Percentiles rank a stretch among this genome's conserved stretches.
Evolutionary conservation across 2,888 invertebrate species (phyloP).

Genomic region (Nemotelus pantherinus): DNA sequence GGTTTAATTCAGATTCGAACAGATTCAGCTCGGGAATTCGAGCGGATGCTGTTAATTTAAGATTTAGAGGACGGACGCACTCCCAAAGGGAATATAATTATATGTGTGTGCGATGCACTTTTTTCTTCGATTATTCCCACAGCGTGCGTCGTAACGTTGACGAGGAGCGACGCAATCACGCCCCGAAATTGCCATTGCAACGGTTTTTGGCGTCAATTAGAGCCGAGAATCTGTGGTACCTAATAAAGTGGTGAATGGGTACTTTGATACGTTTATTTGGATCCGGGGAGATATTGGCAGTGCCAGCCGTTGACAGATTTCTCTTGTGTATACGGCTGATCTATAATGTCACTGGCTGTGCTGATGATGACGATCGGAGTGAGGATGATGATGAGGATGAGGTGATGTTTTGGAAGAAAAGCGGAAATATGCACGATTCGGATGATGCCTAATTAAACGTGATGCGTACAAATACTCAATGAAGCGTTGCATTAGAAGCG

Average conservation of each 20-base stretch:
- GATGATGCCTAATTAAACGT: constrained; percentile 35
- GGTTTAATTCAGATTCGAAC: constrained; percentile 19
- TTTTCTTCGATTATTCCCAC: constrained; percentile 2
- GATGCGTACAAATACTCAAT: constrained; percentile 24
- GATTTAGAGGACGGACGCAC: constrained; percentile 18
- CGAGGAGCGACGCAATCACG: constrained; percentile 28
- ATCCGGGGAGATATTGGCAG: constrained; percentile 28
- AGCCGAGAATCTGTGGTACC: constrained; percentile 10
- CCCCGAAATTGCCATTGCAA: constrained; percentile 31
- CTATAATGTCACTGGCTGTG: constrained; percentile 3
- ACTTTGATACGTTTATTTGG: constrained; percentile 38
- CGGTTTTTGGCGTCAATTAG: constrained; percentile 34
- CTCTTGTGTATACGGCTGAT: constrained; percentile 17
- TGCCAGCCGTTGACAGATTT: constrained; percentile 36
- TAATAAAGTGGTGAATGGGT: constrained; percentile 44
- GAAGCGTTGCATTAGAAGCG: constrained; percentile 7
- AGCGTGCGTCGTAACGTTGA: constrained; percentile 3
- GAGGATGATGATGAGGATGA: background rate
- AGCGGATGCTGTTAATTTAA: constrained; percentile 50
- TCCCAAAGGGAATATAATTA: constrained; percentile 25
- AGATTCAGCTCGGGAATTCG: constrained; percentile 6
- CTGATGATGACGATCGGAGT: constrained; percentile 7
- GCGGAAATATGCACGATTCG: constrained; percentile 31
- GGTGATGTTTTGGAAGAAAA: constrained; percentile 13
- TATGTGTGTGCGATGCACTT: background rate